Percentiles rank a stretch among this genome's conserved stretches.
Conservation (phyloP, 2,888 invertebrate genomes). For the Cataglyphis cursor region DNA sequence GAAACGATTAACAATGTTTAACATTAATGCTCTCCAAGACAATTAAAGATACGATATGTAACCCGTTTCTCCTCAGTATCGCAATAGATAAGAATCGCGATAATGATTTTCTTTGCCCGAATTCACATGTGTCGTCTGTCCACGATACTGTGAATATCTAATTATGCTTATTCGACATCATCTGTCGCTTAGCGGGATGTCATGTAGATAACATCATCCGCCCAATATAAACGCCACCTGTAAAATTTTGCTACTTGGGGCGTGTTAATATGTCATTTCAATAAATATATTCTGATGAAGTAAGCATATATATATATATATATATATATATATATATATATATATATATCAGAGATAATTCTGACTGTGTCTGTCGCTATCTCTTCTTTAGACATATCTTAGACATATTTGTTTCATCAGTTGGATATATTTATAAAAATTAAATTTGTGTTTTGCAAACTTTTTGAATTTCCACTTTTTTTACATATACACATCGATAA, state of each 20-base stretch:
- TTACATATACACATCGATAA: background rate
- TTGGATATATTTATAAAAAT: background rate
- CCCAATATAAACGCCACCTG: conserved; percentile 25
- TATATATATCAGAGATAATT: conserved; percentile 9
- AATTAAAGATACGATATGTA: conserved; percentile 57
- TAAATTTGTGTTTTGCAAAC: background rate
- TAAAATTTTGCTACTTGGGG: conserved; percentile 28
- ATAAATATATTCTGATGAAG: conserved; percentile 41
- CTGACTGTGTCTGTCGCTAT: conserved; percentile 4
- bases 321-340: no score
- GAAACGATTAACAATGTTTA: conserved; percentile 57
- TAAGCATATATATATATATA: background rate
- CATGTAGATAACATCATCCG: conserved; percentile 1
- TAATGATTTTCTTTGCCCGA: conserved; percentile 65
- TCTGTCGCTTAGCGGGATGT: conserved; percentile 53
- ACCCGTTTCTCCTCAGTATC: conserved; percentile 59
- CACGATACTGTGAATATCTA: conserved; percentile 59
- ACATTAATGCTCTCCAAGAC: conserved; percentile 57
- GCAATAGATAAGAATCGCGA: conserved; percentile 66
- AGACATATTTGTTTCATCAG: background rate
- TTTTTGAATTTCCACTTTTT: background rate
- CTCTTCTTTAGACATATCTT: background rate
- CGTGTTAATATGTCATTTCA: conserved; percentile 33
- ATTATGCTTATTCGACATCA: conserved; percentile 68
- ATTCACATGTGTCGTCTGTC: conserved; percentile 50